Evolutionary conservation across 1,140 invertebrate genomes (phyloP).

Genomic region (Cotesia glomerata): DNA sequence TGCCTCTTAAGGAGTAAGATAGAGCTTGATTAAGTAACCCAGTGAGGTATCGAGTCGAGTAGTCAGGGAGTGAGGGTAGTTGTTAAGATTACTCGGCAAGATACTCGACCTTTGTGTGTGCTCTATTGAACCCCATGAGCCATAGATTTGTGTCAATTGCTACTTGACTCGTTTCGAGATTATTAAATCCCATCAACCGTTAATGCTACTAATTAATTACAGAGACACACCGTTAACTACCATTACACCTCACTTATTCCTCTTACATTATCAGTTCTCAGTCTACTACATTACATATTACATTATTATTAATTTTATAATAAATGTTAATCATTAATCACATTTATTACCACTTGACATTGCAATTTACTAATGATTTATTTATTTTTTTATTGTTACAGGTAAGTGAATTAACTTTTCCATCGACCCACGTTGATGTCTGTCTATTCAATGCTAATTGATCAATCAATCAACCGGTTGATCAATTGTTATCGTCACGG

Average conservation of each 20-base stretch:
- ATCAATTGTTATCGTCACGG: too few species aligned
- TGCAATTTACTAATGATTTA: conserved; percentile 4
- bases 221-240: neutral
- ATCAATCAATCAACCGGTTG: too few species aligned
- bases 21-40: neutral
- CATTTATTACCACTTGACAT: neutral
- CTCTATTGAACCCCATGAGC: conserved; percentile 12
- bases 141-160: conserved; percentile 23
- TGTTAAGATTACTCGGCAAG: conserved; percentile 44
- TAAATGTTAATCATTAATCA: neutral
- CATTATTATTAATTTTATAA: neutral
- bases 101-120: conserved; percentile 34
- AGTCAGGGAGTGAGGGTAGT: conserved; percentile 8
- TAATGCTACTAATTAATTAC: conserved; percentile 13
- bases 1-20: neutral
- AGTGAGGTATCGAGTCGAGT: conserved; percentile 24
- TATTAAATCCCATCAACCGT: conserved; percentile 8
- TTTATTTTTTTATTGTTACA: conserved; percentile 39
- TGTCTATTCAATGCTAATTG: too few species aligned
- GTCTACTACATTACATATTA: neutral
- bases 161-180: conserved; percentile 25
- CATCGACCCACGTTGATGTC: neutral
- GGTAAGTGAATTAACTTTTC: conserved; percentile 37
- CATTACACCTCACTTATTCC: neutral
- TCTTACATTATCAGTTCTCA: neutral